Conservation (phyloP, 2,797 vertebrate genomes). For the Pangasius mekongensis region DNA sequence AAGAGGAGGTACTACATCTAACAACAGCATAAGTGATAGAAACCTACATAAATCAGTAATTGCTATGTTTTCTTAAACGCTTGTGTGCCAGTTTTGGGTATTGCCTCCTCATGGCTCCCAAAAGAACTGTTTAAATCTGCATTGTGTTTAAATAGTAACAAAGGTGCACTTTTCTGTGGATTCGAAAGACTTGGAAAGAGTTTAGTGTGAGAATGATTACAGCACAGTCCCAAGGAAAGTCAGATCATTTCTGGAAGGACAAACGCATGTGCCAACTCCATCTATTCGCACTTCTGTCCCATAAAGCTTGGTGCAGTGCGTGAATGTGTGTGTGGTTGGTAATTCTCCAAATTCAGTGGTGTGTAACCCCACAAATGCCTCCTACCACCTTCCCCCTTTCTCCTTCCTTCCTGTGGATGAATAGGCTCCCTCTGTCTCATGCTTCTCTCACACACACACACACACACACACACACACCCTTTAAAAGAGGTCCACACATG, state of each 20-base stretch:
- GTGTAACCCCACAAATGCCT: conserved; percentile 25
- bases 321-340: conserved; percentile 21
- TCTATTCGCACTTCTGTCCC: conserved; percentile 3
- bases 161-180: not conserved
- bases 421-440: conserved; percentile 18
- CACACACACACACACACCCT: not conserved
- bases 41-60: not conserved
- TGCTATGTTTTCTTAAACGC: not conserved
- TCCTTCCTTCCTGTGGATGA: conserved; percentile 25
- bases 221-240: not conserved
- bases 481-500: conserved; percentile 1
- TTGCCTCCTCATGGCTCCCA: not conserved
- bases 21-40: not conserved
- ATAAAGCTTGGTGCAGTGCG: not conserved
- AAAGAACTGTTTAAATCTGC: not conserved
- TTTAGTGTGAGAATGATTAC: conserved; percentile 1
- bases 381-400: conserved; percentile 3
- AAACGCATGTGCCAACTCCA: not conserved
- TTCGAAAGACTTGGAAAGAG: not conserved
- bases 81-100: not conserved
- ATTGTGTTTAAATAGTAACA: not conserved
- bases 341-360: conserved; percentile 33
- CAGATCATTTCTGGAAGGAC: conserved; percentile 13
- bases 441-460: not conserved
- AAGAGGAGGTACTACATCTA: not conserved